Evolutionary conservation across 1,140 invertebrate species (phyloP), one percentile per base, ranked within the genome.

Genomic region (Cotesia chilonis): DNA sequence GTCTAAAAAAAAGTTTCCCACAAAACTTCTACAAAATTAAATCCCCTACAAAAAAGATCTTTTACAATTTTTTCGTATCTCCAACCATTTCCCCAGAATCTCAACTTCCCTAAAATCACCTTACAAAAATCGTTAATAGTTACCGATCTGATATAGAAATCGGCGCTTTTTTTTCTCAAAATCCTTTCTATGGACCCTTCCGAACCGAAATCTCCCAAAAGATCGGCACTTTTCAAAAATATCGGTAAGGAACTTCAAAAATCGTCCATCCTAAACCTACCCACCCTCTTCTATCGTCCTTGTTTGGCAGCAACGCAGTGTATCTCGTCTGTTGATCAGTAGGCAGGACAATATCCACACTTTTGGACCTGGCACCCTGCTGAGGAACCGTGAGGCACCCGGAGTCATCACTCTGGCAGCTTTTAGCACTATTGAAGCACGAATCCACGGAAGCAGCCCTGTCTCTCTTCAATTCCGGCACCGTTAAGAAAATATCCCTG

Each of bases 271-370:
- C 10, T 54, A 47, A 60, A 77, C 78, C 76, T 84, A 85, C 86
- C 81, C 81, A 87, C 86, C 84, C 83, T 83, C 82, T 81, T 71
- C 80, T 77, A 68, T 80, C 76, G 69, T 82, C 60, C 52, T 85
- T 84, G 59, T 77, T 81, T 36, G 78, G 84, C 37, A 84, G 75
- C 10, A 94, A 86, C 4, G 95, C 94, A 71, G 94, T 94, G 82
- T 96, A 96, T 66, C 93, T 88, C 2, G 92, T 92, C 79, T 95
- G 93, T 77, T 94, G 92, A 61, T 94, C 93, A 0, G 95, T 96
- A 0, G 95, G 95, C 69, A 97, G 86, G 10, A 94, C 94, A 72
- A 97, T 96, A 83, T 97, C 95, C 55, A 97, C 95, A 37, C 94
- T 96, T 70, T 94, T 90, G 4, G 95, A 96, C n/a, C 95, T 88